Evolutionary conservation across 1,140 invertebrate species (phyloP), one percentile per base, ranked within the genome.

Genomic region (Panagrolaimus sp.): DNA sequence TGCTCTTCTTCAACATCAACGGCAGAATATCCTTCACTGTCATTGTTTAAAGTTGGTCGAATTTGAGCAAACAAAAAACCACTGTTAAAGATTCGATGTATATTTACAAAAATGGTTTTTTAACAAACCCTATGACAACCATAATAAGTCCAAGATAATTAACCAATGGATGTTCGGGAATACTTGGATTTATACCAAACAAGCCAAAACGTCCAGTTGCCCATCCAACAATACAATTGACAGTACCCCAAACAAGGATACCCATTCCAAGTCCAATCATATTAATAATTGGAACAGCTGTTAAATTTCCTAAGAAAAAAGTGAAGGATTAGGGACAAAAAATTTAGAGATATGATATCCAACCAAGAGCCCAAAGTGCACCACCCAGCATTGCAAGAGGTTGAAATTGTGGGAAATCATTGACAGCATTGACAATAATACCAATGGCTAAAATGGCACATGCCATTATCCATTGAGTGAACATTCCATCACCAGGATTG

Each of bases 191-290:
- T 1, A 82, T 76, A 5, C 84, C 84, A 79, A 86, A 85, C 65
- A 80, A 75, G 8, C 84, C 84, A 80, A 85, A 85, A 80, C 83
- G 84, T 51, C 84, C 84, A 67, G 77, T 82, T 11, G 83, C 83
- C 85, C 85, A 86, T 8, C 80, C 80, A 25, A 81, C 66, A 20
- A 70, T 48, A 57, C 80, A 73, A 25, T 76, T 69, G 42, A 74
- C 66, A 43, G 65, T 69, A n/a, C 73, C 77, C 77, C 81, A 82
- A 66, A 83, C 74, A 27, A 80, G 65, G 38, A 71, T 62, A 16
- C 78, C 79, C 66, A 82, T 62, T 38, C 75, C 81, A 25, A 82
- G 63, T 25, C 79, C 80, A 62, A 79, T 77, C 16, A 44, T 46
- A 20, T 73, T 74, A 61, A 78, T 78, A 46, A 78, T 78, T 1